Conservation (phyloP, 2,797 vertebrate genomes). For the Ispidina lecontei region DNA sequence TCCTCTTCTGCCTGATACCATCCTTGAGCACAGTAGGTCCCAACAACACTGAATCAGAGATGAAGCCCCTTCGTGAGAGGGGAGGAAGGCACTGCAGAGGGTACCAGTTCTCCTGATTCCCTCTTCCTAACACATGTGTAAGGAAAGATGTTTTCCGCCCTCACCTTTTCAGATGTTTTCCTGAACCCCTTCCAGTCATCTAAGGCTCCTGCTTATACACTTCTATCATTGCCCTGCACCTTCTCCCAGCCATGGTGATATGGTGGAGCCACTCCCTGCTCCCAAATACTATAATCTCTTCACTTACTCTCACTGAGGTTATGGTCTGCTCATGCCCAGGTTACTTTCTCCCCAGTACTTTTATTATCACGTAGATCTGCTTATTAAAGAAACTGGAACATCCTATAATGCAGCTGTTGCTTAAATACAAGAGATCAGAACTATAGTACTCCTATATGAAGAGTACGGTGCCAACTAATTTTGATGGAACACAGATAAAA, state of each 20-base stretch:
- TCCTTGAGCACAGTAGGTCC: rapidly evolving
- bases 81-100: neutral
- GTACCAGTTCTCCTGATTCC: neutral
- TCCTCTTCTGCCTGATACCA: neutral
- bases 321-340: neutral
- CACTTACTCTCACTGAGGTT: neutral
- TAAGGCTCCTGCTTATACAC: neutral
- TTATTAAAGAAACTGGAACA: neutral
- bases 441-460: neutral
- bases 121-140: neutral
- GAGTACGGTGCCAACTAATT: neutral
- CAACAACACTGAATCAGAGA: neutral
- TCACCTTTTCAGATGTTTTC: neutral
- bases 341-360: neutral
- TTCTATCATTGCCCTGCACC: rapidly evolving
- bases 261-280: neutral
- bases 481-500: neutral
- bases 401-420: neutral
- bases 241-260: neutral
- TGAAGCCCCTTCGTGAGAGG: neutral
- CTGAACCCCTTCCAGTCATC: neutral
- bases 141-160: neutral
- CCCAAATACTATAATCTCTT: neutral
- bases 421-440: neutral
- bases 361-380: neutral